Conservation (phyloP, 2,113 vertebrate species). For the Ictidomys tridecemlineatus region DNA sequence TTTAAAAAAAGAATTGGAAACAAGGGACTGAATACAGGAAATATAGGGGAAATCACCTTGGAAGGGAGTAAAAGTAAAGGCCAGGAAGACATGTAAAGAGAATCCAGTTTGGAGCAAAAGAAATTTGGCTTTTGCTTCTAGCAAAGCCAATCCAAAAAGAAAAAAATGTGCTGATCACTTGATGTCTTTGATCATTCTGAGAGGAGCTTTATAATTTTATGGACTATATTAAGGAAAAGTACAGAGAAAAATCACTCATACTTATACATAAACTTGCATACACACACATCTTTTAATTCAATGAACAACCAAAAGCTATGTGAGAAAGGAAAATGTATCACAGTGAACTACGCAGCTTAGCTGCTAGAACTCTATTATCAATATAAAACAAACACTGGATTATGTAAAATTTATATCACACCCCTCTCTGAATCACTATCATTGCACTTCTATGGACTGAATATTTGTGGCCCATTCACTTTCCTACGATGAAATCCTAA, state of each 20-base stretch:
- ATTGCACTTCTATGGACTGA: neutral
- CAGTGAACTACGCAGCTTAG: neutral
- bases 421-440: neutral
- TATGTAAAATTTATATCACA: neutral
- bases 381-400: neutral
- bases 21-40: no score
- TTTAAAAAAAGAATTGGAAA: no score
- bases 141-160: neutral
- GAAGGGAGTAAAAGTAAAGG: no score
- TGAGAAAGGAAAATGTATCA: neutral
- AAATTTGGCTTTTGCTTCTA: no score
- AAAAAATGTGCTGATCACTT: neutral
- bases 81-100: no score
- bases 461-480: no score
- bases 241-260: no score
- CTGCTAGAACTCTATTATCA: neutral
- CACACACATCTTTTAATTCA: no score
- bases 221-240: neutral
- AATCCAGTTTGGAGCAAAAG: no score
- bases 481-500: neutral
- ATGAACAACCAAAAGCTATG: no score
- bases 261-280: no score
- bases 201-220: neutral
- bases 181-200: neutral
- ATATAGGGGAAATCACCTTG: no score